Evolutionary conservation across 2,113 vertebrate species (phyloP).

Genomic region (Guaruba guarouba): DNA sequence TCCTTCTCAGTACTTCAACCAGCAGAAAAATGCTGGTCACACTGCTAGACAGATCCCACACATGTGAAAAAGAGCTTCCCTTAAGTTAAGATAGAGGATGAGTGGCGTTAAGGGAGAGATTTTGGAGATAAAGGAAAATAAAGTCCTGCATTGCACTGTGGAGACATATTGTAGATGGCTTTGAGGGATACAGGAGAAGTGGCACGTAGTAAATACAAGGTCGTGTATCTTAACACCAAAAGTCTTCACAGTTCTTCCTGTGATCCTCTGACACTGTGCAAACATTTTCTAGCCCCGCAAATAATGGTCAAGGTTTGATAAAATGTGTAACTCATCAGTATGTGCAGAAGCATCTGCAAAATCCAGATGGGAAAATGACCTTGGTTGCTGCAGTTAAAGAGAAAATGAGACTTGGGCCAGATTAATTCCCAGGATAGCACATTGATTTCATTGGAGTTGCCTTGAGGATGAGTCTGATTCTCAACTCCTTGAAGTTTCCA

Average conservation of each 20-base stretch:
- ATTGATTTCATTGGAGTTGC: background rate
- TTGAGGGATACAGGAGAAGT: background rate
- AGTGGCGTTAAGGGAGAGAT: background rate
- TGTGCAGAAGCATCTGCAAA: constrained; percentile 21
- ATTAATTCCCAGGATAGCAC: constrained; percentile 28
- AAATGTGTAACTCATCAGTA: constrained; percentile 37
- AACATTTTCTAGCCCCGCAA: background rate
- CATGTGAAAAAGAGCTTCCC: background rate
- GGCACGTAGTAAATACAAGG: background rate
- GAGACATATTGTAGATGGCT: background rate
- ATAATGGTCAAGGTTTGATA: constrained; percentile 21
- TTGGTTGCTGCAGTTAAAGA: constrained; percentile 34
- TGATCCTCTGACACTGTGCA: background rate
- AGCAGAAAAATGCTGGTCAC: background rate
- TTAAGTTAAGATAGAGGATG: background rate
- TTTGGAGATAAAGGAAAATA: background rate
- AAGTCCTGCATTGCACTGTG: background rate
- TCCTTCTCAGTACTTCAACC: background rate
- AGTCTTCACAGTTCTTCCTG: background rate
- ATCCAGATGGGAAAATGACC: constrained; percentile 58
- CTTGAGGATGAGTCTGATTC: background rate
- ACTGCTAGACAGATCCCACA: background rate
- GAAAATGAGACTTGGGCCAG: constrained; percentile 50
- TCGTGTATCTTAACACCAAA: background rate
- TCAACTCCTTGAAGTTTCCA: background rate